These are phyloP conservation scores for Craterocephalus amniculus DNA, from an alignment of 2,797 vertebrate genomes.

Conservation along the genomic window DNA sequence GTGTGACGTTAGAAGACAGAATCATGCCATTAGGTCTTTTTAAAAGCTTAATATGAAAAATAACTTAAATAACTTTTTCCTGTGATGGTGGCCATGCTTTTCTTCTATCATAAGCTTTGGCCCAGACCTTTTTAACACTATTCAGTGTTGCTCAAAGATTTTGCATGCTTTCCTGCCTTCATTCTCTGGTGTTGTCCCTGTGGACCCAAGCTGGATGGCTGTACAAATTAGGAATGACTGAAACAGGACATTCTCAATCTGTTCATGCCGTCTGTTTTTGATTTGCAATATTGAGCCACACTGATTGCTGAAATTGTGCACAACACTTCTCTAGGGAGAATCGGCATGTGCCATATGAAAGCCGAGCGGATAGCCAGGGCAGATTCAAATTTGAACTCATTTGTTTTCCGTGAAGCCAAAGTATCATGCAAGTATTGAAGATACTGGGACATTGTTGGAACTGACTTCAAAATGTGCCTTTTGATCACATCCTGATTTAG, in stretches of 20 bases:
- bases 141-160: slow-evolving; percentile 58
- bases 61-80: slow-evolving; percentile 32
- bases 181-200: slow-evolving; percentile 65
- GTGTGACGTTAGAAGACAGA: slow-evolving; percentile 45
- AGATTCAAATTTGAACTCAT: slow-evolving; percentile 74
- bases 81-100: slow-evolving; percentile 16
- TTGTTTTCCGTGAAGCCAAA: slow-evolving; percentile 66
- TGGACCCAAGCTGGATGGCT: slow-evolving; percentile 71
- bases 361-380: slow-evolving; percentile 58
- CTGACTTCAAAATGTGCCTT: slow-evolving; percentile 62
- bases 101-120: slow-evolving; percentile 46
- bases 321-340: slow-evolving; percentile 67
- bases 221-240: slow-evolving; percentile 79
- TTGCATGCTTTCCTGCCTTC: slow-evolving; percentile 65
- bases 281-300: slow-evolving; percentile 76
- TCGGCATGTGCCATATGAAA: slow-evolving; percentile 75
- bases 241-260: slow-evolving; percentile 84
- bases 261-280: slow-evolving; percentile 81
- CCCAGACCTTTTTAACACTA: slow-evolving; percentile 52
- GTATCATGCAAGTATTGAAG: slow-evolving; percentile 43
- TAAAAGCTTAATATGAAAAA: slow-evolving; percentile 55
- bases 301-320: slow-evolving; percentile 78
- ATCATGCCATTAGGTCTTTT: slow-evolving; percentile 44
- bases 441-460: slow-evolving; percentile 23
- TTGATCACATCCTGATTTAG: slow-evolving; percentile 56